Conservation (phyloP, 2,113 vertebrate species). For the Hirundichthys speculiger region DNA sequence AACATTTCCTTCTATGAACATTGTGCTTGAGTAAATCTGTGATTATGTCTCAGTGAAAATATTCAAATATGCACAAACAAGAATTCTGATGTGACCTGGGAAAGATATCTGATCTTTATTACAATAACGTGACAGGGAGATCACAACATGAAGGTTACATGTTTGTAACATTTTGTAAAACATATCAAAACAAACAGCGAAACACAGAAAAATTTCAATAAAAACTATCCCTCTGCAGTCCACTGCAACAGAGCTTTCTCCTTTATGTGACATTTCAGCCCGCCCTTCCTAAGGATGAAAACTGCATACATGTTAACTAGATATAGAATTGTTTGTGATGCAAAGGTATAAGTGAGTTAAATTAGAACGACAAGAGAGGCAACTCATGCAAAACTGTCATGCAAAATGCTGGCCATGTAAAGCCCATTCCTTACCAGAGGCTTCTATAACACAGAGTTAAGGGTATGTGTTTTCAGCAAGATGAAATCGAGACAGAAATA, state of each 20-base stretch:
- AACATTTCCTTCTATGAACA: too few species aligned
- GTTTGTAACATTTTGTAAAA: slow-evolving; percentile 19
- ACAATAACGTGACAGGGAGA: slow-evolving; percentile 51
- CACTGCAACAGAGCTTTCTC: slow-evolving; percentile 10
- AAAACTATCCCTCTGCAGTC: slow-evolving; percentile 12
- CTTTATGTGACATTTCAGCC: slow-evolving; percentile 38
- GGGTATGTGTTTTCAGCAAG: slow-evolving; percentile 28
- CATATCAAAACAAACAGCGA: neutral
- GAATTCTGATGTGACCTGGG: slow-evolving; percentile 1
- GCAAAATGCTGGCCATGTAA: slow-evolving; percentile 35
- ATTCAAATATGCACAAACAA: slow-evolving; percentile 20
- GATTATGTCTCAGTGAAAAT: neutral
- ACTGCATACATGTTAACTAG: slow-evolving; percentile 51
- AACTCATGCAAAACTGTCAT: slow-evolving; percentile 47
- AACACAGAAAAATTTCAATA: slow-evolving; percentile 1
- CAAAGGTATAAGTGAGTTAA: slow-evolving; percentile 63
- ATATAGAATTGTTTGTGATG: slow-evolving; percentile 46
- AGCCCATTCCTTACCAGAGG: slow-evolving; percentile 36
- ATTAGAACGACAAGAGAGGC: slow-evolving; percentile 63
- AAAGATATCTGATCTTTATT: slow-evolving; percentile 73
- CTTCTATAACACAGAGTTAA: slow-evolving; percentile 25
- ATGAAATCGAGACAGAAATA: slow-evolving; percentile 10
- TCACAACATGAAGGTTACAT: slow-evolving; percentile 53
- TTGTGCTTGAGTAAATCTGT: neutral
- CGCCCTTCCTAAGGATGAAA: slow-evolving; percentile 50